Conservation (phyloP, 2,113 vertebrate genomes). For the Myotis lucifugus region DNA sequence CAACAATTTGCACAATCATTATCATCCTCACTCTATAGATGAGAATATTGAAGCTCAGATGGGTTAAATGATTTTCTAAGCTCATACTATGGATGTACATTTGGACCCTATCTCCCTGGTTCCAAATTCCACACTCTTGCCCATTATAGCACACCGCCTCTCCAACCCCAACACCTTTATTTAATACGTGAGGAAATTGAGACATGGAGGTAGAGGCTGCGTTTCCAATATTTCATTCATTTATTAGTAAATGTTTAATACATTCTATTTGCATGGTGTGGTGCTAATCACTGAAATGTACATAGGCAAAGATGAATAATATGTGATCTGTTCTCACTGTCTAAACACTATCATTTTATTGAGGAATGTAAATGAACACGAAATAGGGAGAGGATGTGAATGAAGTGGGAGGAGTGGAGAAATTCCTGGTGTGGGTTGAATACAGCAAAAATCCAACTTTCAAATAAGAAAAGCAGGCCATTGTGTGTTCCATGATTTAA, state of each 20-base stretch:
- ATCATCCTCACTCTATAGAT: neutral
- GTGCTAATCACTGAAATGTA: neutral
- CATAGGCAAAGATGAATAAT: slow-evolving; percentile 12
- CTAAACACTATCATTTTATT: slow-evolving; percentile 11
- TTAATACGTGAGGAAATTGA: neutral
- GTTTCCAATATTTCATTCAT: neutral
- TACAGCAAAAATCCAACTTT: slow-evolving; percentile 19
- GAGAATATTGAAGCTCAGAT: neutral
- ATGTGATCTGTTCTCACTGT: neutral
- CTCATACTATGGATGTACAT: neutral
- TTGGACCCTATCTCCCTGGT: neutral
- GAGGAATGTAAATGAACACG: neutral
- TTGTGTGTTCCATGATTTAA: slow-evolving; percentile 11
- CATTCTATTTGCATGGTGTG: neutral
- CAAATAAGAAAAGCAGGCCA: slow-evolving; percentile 4
- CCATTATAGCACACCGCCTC: neutral
- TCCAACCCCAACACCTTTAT: neutral
- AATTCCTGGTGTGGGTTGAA: slow-evolving; percentile 61
- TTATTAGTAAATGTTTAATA: neutral
- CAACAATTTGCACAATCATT: neutral
- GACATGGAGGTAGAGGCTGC: neutral
- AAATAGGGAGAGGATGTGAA: slow-evolving; percentile 38
- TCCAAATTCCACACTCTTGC: neutral
- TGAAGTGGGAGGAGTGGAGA: slow-evolving; percentile 40
- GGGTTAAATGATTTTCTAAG: neutral